These are phyloP conservation scores for Gonatopus flavifemur DNA, from an alignment of 1,140 invertebrate genomes.

Conservation along the genomic window DNA sequence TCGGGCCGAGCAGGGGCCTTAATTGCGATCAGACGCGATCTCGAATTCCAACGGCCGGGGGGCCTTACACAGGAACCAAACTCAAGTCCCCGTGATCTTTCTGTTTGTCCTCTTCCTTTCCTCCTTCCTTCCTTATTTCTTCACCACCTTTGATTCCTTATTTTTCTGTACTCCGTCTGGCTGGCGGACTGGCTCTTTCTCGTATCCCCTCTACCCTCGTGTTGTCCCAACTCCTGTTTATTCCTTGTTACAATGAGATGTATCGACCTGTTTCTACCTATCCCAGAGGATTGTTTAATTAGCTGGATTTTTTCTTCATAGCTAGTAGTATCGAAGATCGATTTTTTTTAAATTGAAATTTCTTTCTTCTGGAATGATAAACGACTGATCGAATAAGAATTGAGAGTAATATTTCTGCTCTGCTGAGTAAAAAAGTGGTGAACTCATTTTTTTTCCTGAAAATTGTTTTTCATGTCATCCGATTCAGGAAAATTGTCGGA, in stretches of 20 bases:
- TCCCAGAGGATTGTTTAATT: constrained; percentile 57
- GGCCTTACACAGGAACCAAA: constrained; percentile 37
- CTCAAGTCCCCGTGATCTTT: constrained; percentile 22
- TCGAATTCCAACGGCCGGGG: constrained; percentile 48
- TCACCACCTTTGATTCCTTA: neutral
- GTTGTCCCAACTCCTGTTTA: constrained; percentile 56
- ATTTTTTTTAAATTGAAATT: too few species aligned
- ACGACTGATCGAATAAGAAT: too few species aligned
- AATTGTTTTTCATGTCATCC: too few species aligned
- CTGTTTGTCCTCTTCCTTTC: constrained; percentile 3
- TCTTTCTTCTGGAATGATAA: too few species aligned
- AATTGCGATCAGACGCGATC: constrained; percentile 56
- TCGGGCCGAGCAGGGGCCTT: constrained; percentile 49
- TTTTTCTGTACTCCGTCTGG: constrained; percentile 4
- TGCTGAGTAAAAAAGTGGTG: too few species aligned
- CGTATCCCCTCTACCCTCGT: constrained; percentile 13
- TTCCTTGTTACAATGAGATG: constrained; percentile 58
- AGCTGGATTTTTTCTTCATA: too few species aligned
- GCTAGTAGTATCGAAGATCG: too few species aligned
- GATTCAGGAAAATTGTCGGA: too few species aligned
- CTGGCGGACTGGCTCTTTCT: constrained; percentile 5
- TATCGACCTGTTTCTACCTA: constrained; percentile 51
- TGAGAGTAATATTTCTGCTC: too few species aligned
- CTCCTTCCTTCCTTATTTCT: constrained; percentile 3
- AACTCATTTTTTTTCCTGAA: too few species aligned